Evolutionary conservation across 2,888 invertebrate species (phyloP).

Genomic region (Subacronicta megacephala): DNA sequence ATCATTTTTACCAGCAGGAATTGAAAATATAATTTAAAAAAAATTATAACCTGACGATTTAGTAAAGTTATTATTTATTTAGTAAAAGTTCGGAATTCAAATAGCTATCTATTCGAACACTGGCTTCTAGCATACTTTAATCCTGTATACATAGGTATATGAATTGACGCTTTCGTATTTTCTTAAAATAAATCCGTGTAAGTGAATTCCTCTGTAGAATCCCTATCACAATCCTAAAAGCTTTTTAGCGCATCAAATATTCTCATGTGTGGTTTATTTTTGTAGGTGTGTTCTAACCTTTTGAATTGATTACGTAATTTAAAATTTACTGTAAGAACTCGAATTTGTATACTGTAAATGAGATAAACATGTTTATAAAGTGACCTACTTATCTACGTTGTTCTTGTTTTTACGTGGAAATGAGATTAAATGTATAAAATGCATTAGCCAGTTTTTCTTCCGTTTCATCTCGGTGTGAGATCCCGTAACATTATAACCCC

Average conservation of each 20-base stretch:
- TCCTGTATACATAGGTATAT: conserved; percentile 18
- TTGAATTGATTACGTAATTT: conserved; percentile 66
- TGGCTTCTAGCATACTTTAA: not conserved
- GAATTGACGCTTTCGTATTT: conserved; percentile 38
- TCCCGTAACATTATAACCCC: conserved; percentile 32
- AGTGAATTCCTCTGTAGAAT: conserved; percentile 74
- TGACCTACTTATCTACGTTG: conserved; percentile 28
- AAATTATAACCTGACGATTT: no score
- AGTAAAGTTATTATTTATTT: not conserved
- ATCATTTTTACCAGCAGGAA: conserved; percentile 20
- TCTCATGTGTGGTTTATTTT: conserved; percentile 70
- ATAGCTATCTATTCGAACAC: not conserved
- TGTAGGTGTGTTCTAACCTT: conserved; percentile 62
- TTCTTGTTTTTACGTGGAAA: conserved; percentile 30
- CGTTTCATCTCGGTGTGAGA: conserved; percentile 32
- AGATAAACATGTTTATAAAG: conserved; percentile 38
- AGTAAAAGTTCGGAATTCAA: not conserved
- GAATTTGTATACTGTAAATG: conserved; percentile 20
- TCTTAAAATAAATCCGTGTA: conserved; percentile 68
- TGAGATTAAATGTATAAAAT: conserved; percentile 49
- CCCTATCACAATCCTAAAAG: conserved; percentile 63
- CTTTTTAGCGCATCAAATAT: conserved; percentile 75
- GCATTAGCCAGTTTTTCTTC: conserved; percentile 46
- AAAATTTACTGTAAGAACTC: conserved; percentile 59
- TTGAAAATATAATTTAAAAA: no score